Percentiles rank a stretch among this genome's conserved stretches.
Evolutionary conservation across 2,888 invertebrate species (phyloP).

Genomic region (Crepidodera aurea): DNA sequence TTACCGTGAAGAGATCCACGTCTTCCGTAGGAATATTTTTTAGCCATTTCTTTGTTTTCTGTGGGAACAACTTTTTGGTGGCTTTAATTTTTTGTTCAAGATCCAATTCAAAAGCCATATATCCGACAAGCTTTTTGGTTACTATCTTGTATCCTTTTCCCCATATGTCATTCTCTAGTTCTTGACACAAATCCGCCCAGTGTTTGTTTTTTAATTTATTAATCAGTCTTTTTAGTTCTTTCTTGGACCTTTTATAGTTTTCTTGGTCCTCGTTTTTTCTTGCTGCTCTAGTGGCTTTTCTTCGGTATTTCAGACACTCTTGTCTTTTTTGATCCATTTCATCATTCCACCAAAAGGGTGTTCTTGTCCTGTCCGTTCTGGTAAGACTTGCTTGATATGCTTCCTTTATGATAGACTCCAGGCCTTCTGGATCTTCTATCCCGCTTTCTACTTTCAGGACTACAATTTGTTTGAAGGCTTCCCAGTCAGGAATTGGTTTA

Average conservation of each 20-base stretch:
- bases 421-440: neutral
- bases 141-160: no score
- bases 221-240: neutral
- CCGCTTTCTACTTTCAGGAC: neutral
- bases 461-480: neutral
- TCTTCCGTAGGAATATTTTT: neutral
- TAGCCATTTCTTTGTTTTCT: neutral
- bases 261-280: no score
- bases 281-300: neutral
- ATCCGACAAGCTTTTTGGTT: no score
- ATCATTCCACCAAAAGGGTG: conserved; percentile 7
- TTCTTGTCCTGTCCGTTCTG: neutral
- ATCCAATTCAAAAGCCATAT: neutral
- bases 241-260: neutral
- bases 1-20: no score
- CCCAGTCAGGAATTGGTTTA: neutral
- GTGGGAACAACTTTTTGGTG: neutral
- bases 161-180: neutral
- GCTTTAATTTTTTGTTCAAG: neutral
- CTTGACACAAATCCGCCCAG: neutral
- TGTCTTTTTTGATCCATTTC: neutral
- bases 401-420: neutral
- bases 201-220: neutral
- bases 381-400: neutral
- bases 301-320: conserved; percentile 1